Base-by-base conservation (phyloP, 2,113 vertebrate species). In the Madoqua kirkii region DNA sequence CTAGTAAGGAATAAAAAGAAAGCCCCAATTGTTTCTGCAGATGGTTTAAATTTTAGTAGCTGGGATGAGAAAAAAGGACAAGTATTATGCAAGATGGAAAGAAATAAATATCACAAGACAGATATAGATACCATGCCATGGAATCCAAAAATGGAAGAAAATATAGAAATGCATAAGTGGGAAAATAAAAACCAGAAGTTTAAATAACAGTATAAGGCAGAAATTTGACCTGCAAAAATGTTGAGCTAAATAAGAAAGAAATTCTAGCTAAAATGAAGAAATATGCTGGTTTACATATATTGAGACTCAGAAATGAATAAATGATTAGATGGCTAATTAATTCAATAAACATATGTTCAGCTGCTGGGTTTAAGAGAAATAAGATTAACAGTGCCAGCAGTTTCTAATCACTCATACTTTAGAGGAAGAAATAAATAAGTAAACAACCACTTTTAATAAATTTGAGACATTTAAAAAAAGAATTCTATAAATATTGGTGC, bases 251-350 rank as follows among this genome's bases (percentile, higher is more conserved):
- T 64, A 91, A n/a, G 2, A 12, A 31, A 89, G 3, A 27, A 31
- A 93, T 64, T 94, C 50, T 16, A 89, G 27, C 4, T 36, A 88
- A 81, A 85, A 87, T 95, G 40, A 67, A 78, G 40, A 97, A 67
- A 95, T 62, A 15, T 67, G 60, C 62, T 89, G 17, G 15, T 59
- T 96, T 93, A n/a, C 1, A 79, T 54, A 62, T 31, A 74, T 9
- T 3, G 16, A 87, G n/a, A 92, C 40, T 64, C 25, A 45, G 45
- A 88, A 79, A 89, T 94, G 48, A 64, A 74, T 15, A 60, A 96
- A 91, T 91, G 52, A 95, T 82, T 95, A 71, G 59, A 90, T 74
- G 36, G 14, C n/a, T 94, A 93, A 94, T 79, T 86, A 95, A 97
- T 93, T 92, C 74, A 96, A n/a, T 89, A 93, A 95, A 62, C 45